These are phyloP conservation scores for Neopelma chrysocephalum DNA, from an alignment of 2,797 vertebrate species.

Conservation along the genomic window DNA sequence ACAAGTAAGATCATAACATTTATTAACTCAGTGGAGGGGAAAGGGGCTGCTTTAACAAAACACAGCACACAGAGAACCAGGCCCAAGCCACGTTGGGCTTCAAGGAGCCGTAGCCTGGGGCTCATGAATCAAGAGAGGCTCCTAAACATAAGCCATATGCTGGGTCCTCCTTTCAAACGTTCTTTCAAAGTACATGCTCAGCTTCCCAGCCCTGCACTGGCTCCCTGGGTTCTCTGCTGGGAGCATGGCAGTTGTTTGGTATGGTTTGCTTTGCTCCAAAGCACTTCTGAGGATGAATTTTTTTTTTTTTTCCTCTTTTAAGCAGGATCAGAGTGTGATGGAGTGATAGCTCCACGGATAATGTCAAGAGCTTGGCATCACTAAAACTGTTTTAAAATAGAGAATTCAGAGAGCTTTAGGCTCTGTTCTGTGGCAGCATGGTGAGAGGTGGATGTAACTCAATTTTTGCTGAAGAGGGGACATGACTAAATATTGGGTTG, in stretches of 20 bases:
- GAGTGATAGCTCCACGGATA: neutral
- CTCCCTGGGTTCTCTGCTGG: neutral
- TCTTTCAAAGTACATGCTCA: neutral
- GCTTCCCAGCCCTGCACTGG: neutral
- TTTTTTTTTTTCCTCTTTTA: neutral
- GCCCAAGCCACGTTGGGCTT: neutral
- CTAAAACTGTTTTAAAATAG: neutral
- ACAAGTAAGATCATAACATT: neutral
- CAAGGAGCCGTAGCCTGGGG: constrained; percentile 1
- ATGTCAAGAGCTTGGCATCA: neutral
- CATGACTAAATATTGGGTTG: neutral
- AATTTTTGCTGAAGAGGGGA: neutral
- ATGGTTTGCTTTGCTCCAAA: neutral
- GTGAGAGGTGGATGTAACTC: neutral
- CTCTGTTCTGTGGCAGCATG: neutral
- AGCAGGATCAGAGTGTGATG: neutral
- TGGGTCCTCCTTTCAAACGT: neutral
- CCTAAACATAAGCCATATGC: constrained; percentile 59
- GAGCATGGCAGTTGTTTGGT: neutral
- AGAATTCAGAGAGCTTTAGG: neutral
- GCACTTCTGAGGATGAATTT: neutral
- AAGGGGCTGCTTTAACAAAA: constrained; percentile 26
- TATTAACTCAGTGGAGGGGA: neutral
- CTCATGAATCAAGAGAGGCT: neutral
- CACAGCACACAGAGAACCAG: neutral